Percentiles rank a stretch among this genome's conserved stretches.
phyloP scores from a whole-genome alignment of 2,888 invertebrate genomes.

The Mamestra brassicae region DNA sequence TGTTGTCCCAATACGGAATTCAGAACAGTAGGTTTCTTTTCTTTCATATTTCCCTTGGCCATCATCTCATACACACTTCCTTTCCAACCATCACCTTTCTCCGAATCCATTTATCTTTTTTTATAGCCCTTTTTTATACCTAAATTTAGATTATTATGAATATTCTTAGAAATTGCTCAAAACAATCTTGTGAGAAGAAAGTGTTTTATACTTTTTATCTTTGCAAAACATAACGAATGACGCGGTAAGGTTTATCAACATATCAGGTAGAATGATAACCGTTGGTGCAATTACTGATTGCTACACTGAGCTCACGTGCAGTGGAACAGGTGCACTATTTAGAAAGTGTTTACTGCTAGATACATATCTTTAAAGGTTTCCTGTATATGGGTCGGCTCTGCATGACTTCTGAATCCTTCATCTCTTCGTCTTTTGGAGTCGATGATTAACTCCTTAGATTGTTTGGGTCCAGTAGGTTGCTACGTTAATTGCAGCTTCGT shows the following conservation, averaged over 20 bases:
- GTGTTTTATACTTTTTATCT: conserved; percentile 18
- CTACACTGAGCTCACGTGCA: conserved; percentile 10
- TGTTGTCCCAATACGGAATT: no score
- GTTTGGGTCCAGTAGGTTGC: no score
- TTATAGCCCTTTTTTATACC: neutral
- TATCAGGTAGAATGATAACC: conserved; percentile 30
- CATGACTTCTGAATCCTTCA: no score
- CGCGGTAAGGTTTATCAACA: conserved; percentile 44
- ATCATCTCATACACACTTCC: neutral
- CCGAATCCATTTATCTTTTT: neutral
- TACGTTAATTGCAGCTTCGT: no score
- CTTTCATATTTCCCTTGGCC: no score
- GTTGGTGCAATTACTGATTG: conserved; percentile 43
- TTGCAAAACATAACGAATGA: conserved; percentile 25
- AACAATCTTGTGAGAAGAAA: conserved; percentile 3
- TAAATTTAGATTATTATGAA: neutral
- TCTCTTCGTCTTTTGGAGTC: no score
- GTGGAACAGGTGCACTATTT: neutral
- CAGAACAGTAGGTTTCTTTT: no score
- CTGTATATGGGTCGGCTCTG: no score
- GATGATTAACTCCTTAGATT: no score
- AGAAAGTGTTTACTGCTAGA: neutral
- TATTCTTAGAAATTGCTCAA: conserved; percentile 3
- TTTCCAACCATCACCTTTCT: no score
- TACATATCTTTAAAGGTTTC: neutral